phyloP scores from a whole-genome alignment of 2,888 invertebrate species.

The Rugalucina vietnamica region DNA sequence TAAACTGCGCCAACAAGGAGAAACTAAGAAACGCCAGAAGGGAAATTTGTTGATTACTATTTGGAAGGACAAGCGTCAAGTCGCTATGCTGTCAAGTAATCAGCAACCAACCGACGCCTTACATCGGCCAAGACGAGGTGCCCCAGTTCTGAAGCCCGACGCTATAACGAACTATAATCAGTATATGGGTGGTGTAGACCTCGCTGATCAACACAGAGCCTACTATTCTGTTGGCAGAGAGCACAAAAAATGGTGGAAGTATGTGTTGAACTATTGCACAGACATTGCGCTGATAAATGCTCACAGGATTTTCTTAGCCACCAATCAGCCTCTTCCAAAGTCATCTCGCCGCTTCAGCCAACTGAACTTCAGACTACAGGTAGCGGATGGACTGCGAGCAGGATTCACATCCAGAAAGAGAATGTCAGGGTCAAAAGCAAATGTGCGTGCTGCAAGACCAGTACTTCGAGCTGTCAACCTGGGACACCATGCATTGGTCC shows the following conservation, averaged over 20 bases:
- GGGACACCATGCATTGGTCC: background rate
- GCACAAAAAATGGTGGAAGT: constrained; percentile 28
- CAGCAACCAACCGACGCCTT: background rate
- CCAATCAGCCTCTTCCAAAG: background rate
- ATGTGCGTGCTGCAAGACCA: background rate
- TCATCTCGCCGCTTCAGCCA: background rate
- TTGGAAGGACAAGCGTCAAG: constrained; percentile 42
- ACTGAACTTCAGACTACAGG: background rate
- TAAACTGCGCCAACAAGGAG: constrained; percentile 16
- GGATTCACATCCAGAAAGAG: background rate
- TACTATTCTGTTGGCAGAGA: constrained; percentile 26
- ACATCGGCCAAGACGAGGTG: constrained; percentile 10
- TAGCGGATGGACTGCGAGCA: background rate
- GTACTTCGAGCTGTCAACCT: background rate
- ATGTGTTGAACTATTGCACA: background rate
- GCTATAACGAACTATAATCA: constrained; percentile 30
- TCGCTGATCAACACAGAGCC: constrained; percentile 44
- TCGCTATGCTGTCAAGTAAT: background rate
- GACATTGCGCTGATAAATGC: background rate
- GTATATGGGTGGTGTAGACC: constrained; percentile 47
- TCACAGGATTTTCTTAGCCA: background rate
- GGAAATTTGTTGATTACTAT: constrained; percentile 10
- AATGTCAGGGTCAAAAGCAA: background rate
- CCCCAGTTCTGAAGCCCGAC: constrained; percentile 15
- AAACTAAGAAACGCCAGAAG: constrained; percentile 12